Evolutionary conservation across 2,888 invertebrate species (phyloP), one percentile per base, ranked within the genome.

Genomic region (Germaria angustata): DNA sequence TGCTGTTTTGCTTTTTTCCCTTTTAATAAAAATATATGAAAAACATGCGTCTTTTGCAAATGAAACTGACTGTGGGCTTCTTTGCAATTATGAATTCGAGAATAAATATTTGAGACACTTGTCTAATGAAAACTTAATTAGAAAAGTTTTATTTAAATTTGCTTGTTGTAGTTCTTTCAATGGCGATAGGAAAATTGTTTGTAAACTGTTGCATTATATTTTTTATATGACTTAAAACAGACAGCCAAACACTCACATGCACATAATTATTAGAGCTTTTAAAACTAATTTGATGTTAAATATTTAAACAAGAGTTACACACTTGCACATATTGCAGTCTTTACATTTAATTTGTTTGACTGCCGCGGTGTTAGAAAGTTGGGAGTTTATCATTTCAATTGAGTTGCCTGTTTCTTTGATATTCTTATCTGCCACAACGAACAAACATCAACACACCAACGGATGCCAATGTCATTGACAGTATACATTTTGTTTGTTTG

Each of bases 401-500:
- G 17, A 28, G 24, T 22, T 15, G 68, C 39, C 34, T 57, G 46
- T 44, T 24, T 59, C 2, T 44, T n/a, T 15, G 11, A n/a, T 2
- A 1, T 17, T 34, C 20, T 68, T 69, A 69, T 69, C 73, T 49
- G 66, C 46, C 20, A 13, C 3, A 55, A 7, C 36, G 85, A 87
- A 73, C 84, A 81, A 85, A 71, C 55, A 51, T n/a, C n/a, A 63
- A 68, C n/a, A 41, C 44, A 66, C 13, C 17, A 75, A 71, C 75
- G 81, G 73, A 84, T 80, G 81, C 73, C 75, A 84, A 75, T 84
- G 75, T 84, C 84, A 84, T 75, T 84, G 84, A 78, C 84, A 81
- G 81, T 59, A 71, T 49, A 85, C 84, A 84, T 77, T 59, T 71
- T 51, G 76, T 24, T 24, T n/a, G 13, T 32, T 55, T 84, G 66